A percentile compares a stretch with the other conserved stretches of the same genome.
These are phyloP conservation scores for Eupithecia exiguata DNA, from an alignment of 2,888 invertebrate species.

Conservation along the genomic window DNA sequence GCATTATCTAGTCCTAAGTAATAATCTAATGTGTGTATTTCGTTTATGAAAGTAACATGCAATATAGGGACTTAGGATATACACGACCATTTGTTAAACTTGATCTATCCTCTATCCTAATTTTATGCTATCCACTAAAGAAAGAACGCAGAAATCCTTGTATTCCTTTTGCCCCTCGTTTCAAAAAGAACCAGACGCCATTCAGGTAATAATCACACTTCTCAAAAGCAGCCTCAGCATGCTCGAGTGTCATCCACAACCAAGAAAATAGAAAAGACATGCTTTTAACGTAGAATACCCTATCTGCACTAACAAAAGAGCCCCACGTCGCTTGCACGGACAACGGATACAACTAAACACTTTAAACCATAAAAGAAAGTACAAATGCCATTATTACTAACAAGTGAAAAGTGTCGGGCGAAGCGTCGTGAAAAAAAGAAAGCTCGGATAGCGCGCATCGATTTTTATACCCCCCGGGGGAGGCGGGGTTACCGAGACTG, in stretches of 20 bases:
- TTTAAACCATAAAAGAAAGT: constrained; percentile 76
- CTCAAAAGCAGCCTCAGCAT: constrained; percentile 39
- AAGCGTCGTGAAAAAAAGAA: constrained; percentile 76
- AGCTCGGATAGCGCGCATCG: constrained; percentile 68
- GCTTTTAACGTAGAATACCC: constrained; percentile 70
- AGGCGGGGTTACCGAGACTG: constrained; percentile 75
- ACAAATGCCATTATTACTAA: constrained; percentile 80
- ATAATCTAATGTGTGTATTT: too few species aligned
- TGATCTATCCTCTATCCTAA: neutral
- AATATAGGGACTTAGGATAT: too few species aligned
- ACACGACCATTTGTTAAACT: too few species aligned
- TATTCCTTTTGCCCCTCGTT: neutral
- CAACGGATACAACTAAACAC: constrained; percentile 80
- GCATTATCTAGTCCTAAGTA: too few species aligned
- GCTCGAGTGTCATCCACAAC: constrained; percentile 52
- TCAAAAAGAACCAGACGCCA: constrained; percentile 15
- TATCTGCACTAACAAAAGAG: constrained; percentile 72
- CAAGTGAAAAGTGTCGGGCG: constrained; percentile 75
- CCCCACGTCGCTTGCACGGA: constrained; percentile 72
- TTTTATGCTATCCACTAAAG: neutral
- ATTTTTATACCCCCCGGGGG: constrained; percentile 80
- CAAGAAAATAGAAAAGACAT: constrained; percentile 69
- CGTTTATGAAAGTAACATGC: too few species aligned
- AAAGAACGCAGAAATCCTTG: neutral
- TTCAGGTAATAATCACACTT: constrained; percentile 13